Conservation (phyloP, 2,113 vertebrate genomes). For the Panthera leo region DNA sequence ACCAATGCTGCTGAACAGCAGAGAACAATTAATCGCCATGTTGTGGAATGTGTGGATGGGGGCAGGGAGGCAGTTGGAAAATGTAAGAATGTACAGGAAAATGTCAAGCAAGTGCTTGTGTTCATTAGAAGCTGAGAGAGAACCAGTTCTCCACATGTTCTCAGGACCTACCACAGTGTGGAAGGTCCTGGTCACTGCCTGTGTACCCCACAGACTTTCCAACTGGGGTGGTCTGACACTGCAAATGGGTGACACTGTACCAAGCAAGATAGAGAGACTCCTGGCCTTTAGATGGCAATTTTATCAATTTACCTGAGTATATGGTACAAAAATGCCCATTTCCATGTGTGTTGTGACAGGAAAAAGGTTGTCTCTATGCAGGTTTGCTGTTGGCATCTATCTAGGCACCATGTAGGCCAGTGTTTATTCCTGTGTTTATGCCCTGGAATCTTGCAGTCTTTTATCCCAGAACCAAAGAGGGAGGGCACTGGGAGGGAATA, state of each 20-base stretch:
- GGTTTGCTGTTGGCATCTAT: neutral
- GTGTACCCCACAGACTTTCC: neutral
- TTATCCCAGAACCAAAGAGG: neutral
- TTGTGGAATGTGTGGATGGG: conserved; percentile 53
- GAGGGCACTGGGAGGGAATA: neutral
- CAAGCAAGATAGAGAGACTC: neutral
- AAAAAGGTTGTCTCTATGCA: neutral
- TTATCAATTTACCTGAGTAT: neutral
- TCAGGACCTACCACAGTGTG: conserved; percentile 29
- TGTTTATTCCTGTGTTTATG: neutral
- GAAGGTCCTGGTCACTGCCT: neutral
- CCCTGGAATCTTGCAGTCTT: neutral
- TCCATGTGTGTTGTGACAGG: neutral
- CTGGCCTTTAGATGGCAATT: neutral
- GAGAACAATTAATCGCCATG: conserved; percentile 67
- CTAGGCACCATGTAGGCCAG: neutral
- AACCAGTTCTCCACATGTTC: neutral
- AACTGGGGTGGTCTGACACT: neutral
- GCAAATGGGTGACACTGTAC: neutral
- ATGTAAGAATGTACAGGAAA: conserved; percentile 41
- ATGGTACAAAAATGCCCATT: neutral
- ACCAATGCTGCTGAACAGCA: neutral
- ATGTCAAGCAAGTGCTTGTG: conserved; percentile 29
- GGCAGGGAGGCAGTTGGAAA: conserved; percentile 48
- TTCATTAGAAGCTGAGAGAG: neutral